Evolutionary conservation across 2,888 invertebrate genomes (phyloP).

Genomic region (Ptychoptera albimana): DNA sequence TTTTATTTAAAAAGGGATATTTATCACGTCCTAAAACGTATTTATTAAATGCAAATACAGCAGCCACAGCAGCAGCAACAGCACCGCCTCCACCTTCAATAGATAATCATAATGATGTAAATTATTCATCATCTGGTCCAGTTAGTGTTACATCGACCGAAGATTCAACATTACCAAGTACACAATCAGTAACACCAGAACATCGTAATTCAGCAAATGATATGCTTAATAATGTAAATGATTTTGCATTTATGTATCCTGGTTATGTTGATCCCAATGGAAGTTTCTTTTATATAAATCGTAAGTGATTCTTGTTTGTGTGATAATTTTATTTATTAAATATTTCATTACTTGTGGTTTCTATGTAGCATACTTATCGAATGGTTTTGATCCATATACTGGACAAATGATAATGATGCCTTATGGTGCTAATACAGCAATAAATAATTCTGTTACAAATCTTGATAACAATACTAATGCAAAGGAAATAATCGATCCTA

Average conservation of each 20-base stretch:
- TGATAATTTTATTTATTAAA: background rate
- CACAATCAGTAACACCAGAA: constrained; percentile 12
- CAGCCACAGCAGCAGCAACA: background rate
- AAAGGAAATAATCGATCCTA: too few relatives aligned
- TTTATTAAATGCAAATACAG: background rate
- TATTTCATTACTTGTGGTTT: background rate
- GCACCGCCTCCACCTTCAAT: background rate
- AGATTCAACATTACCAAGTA: constrained; percentile 12
- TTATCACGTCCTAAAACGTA: constrained; percentile 30
- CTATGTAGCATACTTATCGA: constrained; percentile 10
- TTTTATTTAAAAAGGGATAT: constrained; percentile 53
- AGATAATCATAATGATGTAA: constrained; percentile 8
- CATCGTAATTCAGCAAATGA: constrained; percentile 12
- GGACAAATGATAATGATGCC: constrained; percentile 14
- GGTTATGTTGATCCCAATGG: constrained; percentile 36
- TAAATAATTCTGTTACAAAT: too few relatives aligned
- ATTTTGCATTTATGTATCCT: constrained; percentile 11
- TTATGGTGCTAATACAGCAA: constrained; percentile 7
- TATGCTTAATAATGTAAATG: constrained; percentile 3
- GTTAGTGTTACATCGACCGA: constrained; percentile 13
- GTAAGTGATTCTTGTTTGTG: constrained; percentile 21
- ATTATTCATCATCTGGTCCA: constrained; percentile 13
- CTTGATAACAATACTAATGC: too few relatives aligned
- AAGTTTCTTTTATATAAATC: constrained; percentile 30
- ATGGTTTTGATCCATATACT: constrained; percentile 13